A percentile compares a stretch with the other conserved stretches of the same genome.
Evolutionary conservation across 1,140 invertebrate species (phyloP).

Genomic region (Sarcophaga peregrina): DNA sequence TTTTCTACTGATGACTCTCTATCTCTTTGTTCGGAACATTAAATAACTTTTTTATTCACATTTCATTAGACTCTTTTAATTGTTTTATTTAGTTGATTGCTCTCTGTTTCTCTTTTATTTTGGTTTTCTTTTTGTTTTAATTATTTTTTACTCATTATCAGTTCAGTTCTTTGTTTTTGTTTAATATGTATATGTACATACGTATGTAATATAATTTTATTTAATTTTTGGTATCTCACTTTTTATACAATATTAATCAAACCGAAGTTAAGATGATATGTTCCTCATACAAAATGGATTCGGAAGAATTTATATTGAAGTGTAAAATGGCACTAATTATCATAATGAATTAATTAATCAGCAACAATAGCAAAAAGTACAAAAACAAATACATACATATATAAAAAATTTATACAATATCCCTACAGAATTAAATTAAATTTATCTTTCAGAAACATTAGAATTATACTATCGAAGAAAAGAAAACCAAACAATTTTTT

Average conservation of each 20-base stretch:
- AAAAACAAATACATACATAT: not conserved
- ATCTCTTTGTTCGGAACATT: slow-evolving; percentile 11
- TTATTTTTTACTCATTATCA: not conserved
- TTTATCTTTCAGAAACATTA: too few species aligned
- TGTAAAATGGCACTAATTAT: not conserved
- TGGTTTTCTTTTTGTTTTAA: not conserved
- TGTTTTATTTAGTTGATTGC: not conserved
- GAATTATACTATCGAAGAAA: too few species aligned
- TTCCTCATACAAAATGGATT: not conserved
- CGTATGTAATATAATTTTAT: not conserved
- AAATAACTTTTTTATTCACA: not conserved
- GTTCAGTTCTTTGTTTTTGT: slow-evolving; percentile 5
- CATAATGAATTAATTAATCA: not conserved
- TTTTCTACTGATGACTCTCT: not conserved
- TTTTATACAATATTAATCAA: not conserved
- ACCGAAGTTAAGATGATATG: not conserved
- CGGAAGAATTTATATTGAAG: not conserved
- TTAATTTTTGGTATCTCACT: too few species aligned
- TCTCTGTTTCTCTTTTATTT: not conserved
- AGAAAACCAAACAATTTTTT: too few species aligned
- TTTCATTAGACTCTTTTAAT: slow-evolving; percentile 9
- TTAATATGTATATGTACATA: not conserved
- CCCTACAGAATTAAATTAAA: too few species aligned
- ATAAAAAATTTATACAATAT: not conserved
- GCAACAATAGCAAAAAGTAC: not conserved